These are phyloP conservation scores for Pelobates cultripes DNA, from an alignment of 2,797 vertebrate genomes.

Conservation along the genomic window DNA sequence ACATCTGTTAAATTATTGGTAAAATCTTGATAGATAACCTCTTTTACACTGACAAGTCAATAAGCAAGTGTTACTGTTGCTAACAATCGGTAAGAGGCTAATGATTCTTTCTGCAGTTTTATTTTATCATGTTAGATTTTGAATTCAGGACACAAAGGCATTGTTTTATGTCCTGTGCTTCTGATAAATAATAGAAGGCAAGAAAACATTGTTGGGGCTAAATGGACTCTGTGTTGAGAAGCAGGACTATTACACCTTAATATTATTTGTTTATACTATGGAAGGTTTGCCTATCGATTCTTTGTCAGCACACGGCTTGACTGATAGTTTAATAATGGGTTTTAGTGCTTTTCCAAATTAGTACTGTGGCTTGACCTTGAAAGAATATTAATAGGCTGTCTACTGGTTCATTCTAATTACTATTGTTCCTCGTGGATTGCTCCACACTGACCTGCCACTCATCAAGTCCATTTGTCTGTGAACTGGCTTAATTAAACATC, in stretches of 20 bases:
- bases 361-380: constrained; percentile 68
- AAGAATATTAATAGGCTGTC: constrained; percentile 59
- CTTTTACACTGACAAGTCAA: constrained; percentile 13
- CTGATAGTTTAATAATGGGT: constrained; percentile 53
- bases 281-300: constrained; percentile 66
- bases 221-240: constrained; percentile 31
- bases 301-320: constrained; percentile 61
- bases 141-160: constrained; percentile 18
- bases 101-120: constrained; percentile 23
- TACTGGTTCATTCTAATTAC: constrained; percentile 68
- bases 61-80: constrained; percentile 31
- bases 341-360: constrained; percentile 68
- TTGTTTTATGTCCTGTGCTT: constrained; percentile 24
- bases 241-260: constrained; percentile 57
- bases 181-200: constrained; percentile 39
- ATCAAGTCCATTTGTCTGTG: constrained; percentile 63
- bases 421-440: constrained; percentile 66
- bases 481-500: constrained; percentile 75
- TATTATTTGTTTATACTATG: constrained; percentile 59
- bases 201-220: constrained; percentile 49
- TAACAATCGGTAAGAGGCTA: constrained; percentile 26
- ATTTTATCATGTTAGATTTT: constrained; percentile 25
- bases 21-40: constrained; percentile 27
- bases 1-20: constrained; percentile 1
- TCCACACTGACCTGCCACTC: constrained; percentile 64